Base-by-base conservation (phyloP, 2,888 invertebrate species). In the Pristionchus arcanus region DNA sequence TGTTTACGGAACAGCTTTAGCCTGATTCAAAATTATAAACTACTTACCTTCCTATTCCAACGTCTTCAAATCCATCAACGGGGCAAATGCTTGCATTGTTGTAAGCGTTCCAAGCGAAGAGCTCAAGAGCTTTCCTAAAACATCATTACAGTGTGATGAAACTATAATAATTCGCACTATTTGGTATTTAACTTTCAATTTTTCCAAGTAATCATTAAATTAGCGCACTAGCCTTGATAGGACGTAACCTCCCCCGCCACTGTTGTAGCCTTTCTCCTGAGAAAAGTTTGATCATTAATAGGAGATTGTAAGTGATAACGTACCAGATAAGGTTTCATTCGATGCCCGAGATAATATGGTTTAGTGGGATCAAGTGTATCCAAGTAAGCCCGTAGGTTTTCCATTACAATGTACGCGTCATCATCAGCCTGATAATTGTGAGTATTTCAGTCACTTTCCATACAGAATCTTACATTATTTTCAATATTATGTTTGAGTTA, bases 231-330 rank as follows among this genome's bases (percentile, higher is more conserved):
- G 90, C 90, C 87, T 71, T 34, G 90, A 90, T 16, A 91, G 87
- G 21, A 90, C 90, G 85, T 91, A 91, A 0, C 90, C 90, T 15
- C 88, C 90, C 9, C 90, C 90, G 9, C 91, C 91, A 42, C 81
- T 83, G 90, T 91, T 91, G 89, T 91, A 91, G 21, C 91, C 91
- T 25, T 91, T 3, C n/a, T 81, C 59, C 89, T 89, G 55, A 53
- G 31, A 84, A 21, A 31, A n/a, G 21, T 16, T 3, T 3, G n/a
- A 84, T 55, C 19, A 42, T 2, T 42, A 42, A 5, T 3, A 42
- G 42, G 42, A 42, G 42, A 42, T n/a, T n/a, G 28, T 15, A 4
- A 19, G 42, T 3, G n/a, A 7, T 2, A 13, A 53, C 84, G 21
- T 11, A 89, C 90, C 34, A 90, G 34, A 37, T 91, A 87, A 13